Evolutionary conservation across 1,140 invertebrate species (phyloP).

Genomic region (Drosophila kepulauana): DNA sequence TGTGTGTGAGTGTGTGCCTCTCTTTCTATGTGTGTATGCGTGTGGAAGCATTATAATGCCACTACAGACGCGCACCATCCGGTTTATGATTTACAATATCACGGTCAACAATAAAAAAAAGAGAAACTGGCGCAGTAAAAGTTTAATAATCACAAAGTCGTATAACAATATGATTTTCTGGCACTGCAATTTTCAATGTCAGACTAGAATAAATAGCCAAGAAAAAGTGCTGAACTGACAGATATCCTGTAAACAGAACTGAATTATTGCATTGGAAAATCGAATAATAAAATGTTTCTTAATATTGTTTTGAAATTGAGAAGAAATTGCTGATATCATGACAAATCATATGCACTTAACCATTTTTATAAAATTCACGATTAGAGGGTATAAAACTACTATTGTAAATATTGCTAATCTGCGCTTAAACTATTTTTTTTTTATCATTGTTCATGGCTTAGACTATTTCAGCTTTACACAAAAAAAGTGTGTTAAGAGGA

Average conservation of each 20-base stretch:
- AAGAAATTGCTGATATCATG: no score
- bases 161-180: conserved; percentile 34
- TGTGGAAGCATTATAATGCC: conserved; percentile 43
- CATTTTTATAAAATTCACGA: no score
- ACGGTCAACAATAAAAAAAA: conserved; percentile 47
- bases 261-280: background rate
- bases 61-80: conserved; percentile 33
- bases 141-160: conserved; percentile 43
- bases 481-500: background rate
- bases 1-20: background rate
- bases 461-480: background rate
- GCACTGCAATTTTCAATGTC: conserved; percentile 38
- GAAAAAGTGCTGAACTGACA: background rate
- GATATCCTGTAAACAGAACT: background rate
- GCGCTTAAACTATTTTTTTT: background rate
- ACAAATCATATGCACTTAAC: no score
- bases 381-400: background rate
- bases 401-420: background rate
- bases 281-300: background rate
- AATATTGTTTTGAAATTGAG: background rate
- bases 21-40: conserved; percentile 1
- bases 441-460: background rate
- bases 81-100: conserved; percentile 53
- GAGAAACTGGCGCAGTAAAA: conserved; percentile 22
- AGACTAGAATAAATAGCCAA: conserved; percentile 8